Conservation (phyloP, 2,888 invertebrate genomes). For the Ecliptopera silaceata region DNA sequence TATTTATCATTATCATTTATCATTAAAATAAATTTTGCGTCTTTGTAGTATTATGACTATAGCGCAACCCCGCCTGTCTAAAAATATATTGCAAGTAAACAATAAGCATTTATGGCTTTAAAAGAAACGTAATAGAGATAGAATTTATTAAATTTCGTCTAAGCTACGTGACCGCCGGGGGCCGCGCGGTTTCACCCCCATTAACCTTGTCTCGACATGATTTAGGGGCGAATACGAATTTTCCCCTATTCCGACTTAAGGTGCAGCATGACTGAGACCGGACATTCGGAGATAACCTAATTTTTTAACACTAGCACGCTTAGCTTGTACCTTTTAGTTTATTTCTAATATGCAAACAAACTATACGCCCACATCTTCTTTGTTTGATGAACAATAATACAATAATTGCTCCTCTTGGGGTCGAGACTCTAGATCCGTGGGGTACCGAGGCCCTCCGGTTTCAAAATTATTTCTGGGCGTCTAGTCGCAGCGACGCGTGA, state of each 20-base stretch:
- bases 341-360: no score
- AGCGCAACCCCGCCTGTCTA: neutral
- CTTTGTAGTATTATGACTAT: neutral
- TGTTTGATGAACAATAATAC: no score
- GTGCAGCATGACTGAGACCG: slow-evolving; percentile 5
- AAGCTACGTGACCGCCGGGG: slow-evolving; percentile 73
- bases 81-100: slow-evolving; percentile 31
- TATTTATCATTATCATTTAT: no score
- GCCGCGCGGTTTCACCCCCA: slow-evolving; percentile 72
- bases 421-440: no score
- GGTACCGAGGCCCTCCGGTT: no score
- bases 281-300: neutral
- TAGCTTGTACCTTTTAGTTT: no score
- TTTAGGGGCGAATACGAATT: slow-evolving; percentile 75
- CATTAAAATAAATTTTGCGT: neutral
- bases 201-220: slow-evolving; percentile 79
- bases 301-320: no score
- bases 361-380: no score
- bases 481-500: no score
- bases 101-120: slow-evolving; percentile 39
- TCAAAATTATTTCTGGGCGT: no score
- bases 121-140: slow-evolving; percentile 64
- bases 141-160: slow-evolving; percentile 73
- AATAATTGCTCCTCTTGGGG: no score
- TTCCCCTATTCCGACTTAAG: slow-evolving; percentile 52